Percentiles rank a stretch among this genome's conserved stretches.
Evolutionary conservation across 2,113 vertebrate species (phyloP).

Genomic region (Phalacrocorax brasilianus): DNA sequence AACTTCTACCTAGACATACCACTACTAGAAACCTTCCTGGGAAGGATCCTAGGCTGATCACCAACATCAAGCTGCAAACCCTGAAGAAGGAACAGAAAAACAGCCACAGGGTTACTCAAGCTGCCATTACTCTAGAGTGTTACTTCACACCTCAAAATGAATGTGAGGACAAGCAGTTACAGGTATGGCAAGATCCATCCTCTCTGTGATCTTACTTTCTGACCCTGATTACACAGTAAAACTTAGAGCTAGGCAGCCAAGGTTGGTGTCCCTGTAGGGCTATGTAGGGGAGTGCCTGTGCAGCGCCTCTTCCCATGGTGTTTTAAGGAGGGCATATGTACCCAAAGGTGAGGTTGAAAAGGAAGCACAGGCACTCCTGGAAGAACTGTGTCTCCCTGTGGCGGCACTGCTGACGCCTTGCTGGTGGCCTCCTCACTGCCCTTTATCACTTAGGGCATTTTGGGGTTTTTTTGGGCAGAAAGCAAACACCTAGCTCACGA

Average conservation of each 20-base stretch:
- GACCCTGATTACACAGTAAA: not conserved
- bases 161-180: not conserved
- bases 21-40: not conserved
- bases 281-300: no score
- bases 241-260: not conserved
- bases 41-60: not conserved
- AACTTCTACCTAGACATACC: not conserved
- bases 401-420: not conserved
- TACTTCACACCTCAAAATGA: not conserved
- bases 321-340: fast-evolving
- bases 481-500: not conserved
- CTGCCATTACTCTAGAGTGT: not conserved
- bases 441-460: not conserved
- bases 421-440: not conserved
- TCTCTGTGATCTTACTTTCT: not conserved
- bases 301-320: fast-evolving
- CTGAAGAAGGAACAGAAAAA: not conserved
- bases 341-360: not conserved
- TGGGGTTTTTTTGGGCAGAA: not conserved
- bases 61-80: not conserved
- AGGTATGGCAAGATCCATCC: not conserved
- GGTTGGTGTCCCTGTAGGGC: no score
- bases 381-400: not conserved
- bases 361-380: not conserved
- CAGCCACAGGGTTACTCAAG: not conserved